Conservation (phyloP, 2,888 invertebrate species). For the Automeris io region DNA sequence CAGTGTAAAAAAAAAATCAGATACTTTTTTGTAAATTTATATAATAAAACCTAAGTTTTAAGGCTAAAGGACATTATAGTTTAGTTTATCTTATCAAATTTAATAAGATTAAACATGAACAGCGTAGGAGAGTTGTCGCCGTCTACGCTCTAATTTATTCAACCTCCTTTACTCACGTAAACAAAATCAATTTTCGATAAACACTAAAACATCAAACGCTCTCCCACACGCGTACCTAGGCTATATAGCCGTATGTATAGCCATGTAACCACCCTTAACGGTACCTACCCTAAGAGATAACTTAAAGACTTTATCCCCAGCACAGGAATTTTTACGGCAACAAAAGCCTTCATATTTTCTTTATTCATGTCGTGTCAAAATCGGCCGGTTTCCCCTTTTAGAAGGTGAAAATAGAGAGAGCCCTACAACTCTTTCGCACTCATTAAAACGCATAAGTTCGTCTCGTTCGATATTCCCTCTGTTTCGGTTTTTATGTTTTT, state of each 20-base stretch:
- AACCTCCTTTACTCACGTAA: slow-evolving; percentile 53
- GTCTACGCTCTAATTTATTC: slow-evolving; percentile 61
- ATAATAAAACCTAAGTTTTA: background rate
- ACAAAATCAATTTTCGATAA: slow-evolving; percentile 50
- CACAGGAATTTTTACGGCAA: slow-evolving; percentile 75
- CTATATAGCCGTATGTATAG: slow-evolving; percentile 17
- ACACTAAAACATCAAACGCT: slow-evolving; percentile 32
- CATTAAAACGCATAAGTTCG: slow-evolving; percentile 42
- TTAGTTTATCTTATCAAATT: slow-evolving; percentile 20
- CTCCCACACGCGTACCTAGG: slow-evolving; percentile 7
- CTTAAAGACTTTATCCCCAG: slow-evolving; percentile 75
- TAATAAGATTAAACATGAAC: slow-evolving; percentile 39
- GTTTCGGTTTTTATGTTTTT: slow-evolving; percentile 67
- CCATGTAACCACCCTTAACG: slow-evolving; percentile 36
- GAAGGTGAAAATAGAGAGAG: slow-evolving; percentile 57
- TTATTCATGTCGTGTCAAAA: slow-evolving; percentile 73
- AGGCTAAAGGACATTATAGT: slow-evolving; percentile 12
- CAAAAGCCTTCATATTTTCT: slow-evolving; percentile 76
- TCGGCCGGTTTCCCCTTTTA: slow-evolving; percentile 55
- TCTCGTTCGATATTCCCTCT: slow-evolving; percentile 47
- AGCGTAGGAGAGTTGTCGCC: slow-evolving; percentile 30
- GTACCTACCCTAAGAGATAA: slow-evolving; percentile 63
- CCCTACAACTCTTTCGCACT: slow-evolving; percentile 62
- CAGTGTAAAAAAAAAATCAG: too few relatives aligned
- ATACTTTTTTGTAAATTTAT: background rate